Evolutionary conservation across 1,140 invertebrate genomes (phyloP), one percentile per base, ranked within the genome.

Genomic region (Conus ventricosus): DNA sequence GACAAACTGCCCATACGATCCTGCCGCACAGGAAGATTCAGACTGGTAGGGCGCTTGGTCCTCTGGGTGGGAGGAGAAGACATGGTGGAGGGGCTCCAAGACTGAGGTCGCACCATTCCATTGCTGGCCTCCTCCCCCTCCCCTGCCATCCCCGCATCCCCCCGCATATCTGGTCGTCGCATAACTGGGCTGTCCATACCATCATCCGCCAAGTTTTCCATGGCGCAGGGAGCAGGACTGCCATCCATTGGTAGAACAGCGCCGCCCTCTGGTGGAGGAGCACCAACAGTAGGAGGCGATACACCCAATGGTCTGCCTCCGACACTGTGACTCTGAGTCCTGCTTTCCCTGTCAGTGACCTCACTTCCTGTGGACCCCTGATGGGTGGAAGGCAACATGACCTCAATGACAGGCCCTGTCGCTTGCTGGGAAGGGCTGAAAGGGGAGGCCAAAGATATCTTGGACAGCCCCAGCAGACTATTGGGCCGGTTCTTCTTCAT

Each of bases 21-120:
- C n/a, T 88, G 90, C 75, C 92, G 90, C 1, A 90, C 91, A 71
- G 92, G 92, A n/a, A 94, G 88, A 86, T 94, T 94, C 27, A 94
- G 87, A 90, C 93, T 94, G 25, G 93, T 94, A 11, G 94, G 94
- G 51, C 94, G 89, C 84, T 92, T 94, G 84, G 91, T 91, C 81
- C 91, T 93, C 13, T 90, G 90, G 11, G 90, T 76, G 7, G 90
- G 88, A 51, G 60, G 54, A 60, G 90, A 27, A 82, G 76, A 25
- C 84, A 91, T 23, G 80, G 54, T 4, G 90, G 90, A 86, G 10
- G 92, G 91, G 51, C 91, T 91, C 91, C 91, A 93, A 8, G 93
- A 92, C 27, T 89, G 90, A 23, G 92, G 91, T 6, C 89, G 86
- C 51, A 51, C 78, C 53, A 89, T 71, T 5, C 85, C 89, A 71